These are phyloP conservation scores for Aphrophora alni DNA, from an alignment of 2,888 invertebrate species.

Conservation along the genomic window DNA sequence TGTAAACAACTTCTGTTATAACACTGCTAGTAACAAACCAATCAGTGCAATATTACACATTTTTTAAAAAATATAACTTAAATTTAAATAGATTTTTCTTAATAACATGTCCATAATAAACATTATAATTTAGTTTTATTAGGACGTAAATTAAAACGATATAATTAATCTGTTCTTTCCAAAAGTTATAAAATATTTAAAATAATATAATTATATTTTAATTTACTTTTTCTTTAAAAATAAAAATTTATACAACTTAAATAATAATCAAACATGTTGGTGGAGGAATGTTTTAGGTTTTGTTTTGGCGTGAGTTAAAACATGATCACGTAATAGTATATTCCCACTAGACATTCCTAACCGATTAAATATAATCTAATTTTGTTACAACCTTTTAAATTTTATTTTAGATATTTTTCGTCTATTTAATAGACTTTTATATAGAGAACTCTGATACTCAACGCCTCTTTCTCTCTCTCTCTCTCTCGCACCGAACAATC, in stretches of 20 bases:
- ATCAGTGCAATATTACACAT: constrained; percentile 32
- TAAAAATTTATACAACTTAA: constrained; percentile 40
- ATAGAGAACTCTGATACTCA: constrained; percentile 42
- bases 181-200: constrained; percentile 37
- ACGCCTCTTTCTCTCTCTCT: constrained; percentile 44
- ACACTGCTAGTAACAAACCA: constrained; percentile 48
- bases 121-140: constrained; percentile 26
- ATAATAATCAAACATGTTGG: constrained; percentile 34
- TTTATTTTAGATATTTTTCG: constrained; percentile 14
- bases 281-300: constrained; percentile 7
- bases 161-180: constrained; percentile 44
- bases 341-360: not conserved
- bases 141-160: constrained; percentile 40
- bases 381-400: not conserved
- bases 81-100: constrained; percentile 39
- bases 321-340: not conserved
- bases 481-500: constrained; percentile 42
- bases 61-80: constrained; percentile 32
- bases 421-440: constrained; percentile 48
- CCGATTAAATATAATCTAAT: not conserved
- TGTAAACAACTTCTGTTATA: constrained; percentile 29
- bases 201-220: constrained; percentile 40
- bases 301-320: not conserved
- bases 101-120: constrained; percentile 35
- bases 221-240: constrained; percentile 42